phyloP scores from a whole-genome alignment of 1,140 invertebrate species.

The Spodoptera litura region DNA sequence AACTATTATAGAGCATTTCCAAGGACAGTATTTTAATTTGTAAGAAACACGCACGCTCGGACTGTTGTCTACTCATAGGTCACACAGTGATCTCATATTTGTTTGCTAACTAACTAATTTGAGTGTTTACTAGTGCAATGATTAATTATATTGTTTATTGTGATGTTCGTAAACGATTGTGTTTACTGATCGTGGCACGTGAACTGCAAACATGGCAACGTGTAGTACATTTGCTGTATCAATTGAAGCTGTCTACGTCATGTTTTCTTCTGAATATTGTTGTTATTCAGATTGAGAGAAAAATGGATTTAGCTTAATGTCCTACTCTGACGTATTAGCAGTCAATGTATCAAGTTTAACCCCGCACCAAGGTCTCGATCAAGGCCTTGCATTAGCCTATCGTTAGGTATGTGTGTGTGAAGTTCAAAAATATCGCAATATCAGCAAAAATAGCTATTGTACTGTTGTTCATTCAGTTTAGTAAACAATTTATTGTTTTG shows the following conservation, averaged over 20 bases:
- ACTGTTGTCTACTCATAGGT: constrained; percentile 9
- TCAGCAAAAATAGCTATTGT: constrained; percentile 14
- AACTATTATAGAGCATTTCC: not conserved
- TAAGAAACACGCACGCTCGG: constrained; percentile 2
- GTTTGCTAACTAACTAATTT: constrained; percentile 38
- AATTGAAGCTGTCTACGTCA: not conserved
- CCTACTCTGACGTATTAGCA: no score
- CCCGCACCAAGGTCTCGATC: not conserved
- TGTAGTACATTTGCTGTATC: constrained; percentile 7
- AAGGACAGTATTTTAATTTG: constrained; percentile 17
- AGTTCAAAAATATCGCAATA: not conserved
- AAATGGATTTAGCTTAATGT: not conserved
- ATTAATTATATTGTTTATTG: constrained; percentile 40
- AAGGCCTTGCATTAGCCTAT: not conserved
- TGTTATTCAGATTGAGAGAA: not conserved
- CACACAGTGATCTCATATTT: constrained; percentile 34
- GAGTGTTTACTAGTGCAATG: constrained; percentile 36
- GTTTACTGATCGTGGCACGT: constrained; percentile 30
- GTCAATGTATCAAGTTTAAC: no score
- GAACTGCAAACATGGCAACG: constrained; percentile 32
- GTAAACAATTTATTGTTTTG: constrained; percentile 20
- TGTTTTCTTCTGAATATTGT: constrained; percentile 13
- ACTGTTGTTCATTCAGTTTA: not conserved
- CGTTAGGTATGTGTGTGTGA: no score
- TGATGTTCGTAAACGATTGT: constrained; percentile 32